Evolutionary conservation across 2,113 vertebrate genomes (phyloP).

Genomic region (Sinosuthora webbiana): DNA sequence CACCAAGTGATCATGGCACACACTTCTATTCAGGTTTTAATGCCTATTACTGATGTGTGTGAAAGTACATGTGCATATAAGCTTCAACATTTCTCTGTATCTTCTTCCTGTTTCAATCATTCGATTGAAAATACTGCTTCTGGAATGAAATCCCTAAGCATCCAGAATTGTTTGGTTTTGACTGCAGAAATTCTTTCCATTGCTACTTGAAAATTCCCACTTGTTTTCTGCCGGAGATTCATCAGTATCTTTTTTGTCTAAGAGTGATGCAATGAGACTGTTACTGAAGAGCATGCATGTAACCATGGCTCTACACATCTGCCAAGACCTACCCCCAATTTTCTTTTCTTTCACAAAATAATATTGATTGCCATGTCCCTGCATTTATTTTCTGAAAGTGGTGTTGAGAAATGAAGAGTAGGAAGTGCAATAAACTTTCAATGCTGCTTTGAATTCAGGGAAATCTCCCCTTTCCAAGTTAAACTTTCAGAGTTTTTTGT

Average conservation of each 20-base stretch:
- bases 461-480: neutral
- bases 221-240: neutral
- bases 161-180: neutral
- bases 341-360: neutral
- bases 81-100: neutral
- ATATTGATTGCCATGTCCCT: neutral
- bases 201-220: neutral
- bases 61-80: neutral
- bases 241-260: neutral
- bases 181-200: neutral
- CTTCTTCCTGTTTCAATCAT: neutral
- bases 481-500: neutral
- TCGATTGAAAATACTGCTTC: neutral
- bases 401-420: neutral
- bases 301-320: neutral
- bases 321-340: neutral
- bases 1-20: rapidly evolving
- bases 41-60: neutral
- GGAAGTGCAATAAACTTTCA: neutral
- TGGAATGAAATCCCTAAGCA: neutral
- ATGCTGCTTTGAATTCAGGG: neutral
- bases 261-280: neutral
- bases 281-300: neutral
- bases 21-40: neutral
- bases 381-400: neutral